A percentile compares a stretch with the other conserved stretches of the same genome.
Conservation (phyloP, 2,888 invertebrate species). For the Athalia rosae region DNA sequence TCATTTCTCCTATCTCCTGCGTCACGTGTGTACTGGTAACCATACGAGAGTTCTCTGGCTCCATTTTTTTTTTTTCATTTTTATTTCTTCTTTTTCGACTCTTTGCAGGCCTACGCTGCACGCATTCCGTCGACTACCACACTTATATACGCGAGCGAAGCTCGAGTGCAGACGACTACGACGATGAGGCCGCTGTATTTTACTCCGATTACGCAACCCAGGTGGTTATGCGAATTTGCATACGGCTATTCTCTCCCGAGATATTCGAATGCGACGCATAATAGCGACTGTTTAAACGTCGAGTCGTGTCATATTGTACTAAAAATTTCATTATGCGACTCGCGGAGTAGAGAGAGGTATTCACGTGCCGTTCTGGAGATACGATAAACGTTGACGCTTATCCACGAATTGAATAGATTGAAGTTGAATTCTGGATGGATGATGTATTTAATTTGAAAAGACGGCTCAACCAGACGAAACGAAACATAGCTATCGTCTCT, state of each 20-base stretch:
- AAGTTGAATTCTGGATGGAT: too few species aligned
- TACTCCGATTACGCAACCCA: conserved; percentile 14
- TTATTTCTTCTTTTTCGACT: not conserved
- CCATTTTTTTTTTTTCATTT: not conserved
- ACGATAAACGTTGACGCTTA: not conserved
- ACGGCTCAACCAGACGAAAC: too few species aligned
- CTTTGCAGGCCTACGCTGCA: too few species aligned
- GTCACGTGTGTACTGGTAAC: too few species aligned
- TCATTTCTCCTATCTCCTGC: too few species aligned
- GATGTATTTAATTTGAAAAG: too few species aligned
- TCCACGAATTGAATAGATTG: too few species aligned
- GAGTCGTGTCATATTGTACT: too few species aligned
- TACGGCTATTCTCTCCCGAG: not conserved
- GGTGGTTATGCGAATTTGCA: conserved; percentile 9
- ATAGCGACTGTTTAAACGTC: not conserved
- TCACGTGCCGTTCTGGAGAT: not conserved
- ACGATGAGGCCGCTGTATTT: not conserved
- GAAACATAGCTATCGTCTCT: too few species aligned
- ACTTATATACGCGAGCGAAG: not conserved
- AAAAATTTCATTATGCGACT: too few species aligned
- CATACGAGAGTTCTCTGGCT: not conserved
- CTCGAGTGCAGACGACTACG: not conserved
- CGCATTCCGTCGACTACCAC: not conserved
- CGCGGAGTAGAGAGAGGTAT: not conserved
- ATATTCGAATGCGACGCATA: conserved; percentile 5